Conservation (phyloP, 2,888 invertebrate species). For the Meloe dianella region DNA sequence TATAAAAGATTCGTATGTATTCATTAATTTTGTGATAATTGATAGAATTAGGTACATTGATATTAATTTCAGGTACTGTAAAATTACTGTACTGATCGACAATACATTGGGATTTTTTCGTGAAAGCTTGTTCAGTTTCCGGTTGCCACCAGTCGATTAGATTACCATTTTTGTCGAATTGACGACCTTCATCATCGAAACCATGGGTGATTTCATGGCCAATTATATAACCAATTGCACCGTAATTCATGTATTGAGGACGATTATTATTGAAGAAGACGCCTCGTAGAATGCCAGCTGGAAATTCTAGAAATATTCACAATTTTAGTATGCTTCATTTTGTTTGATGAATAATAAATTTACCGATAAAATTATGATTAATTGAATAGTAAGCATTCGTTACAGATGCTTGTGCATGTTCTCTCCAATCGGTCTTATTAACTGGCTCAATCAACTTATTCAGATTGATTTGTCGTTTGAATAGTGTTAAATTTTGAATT, state of each 20-base stretch:
- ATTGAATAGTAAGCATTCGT: conserved; percentile 64
- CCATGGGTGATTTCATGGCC: conserved; percentile 88
- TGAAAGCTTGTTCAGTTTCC: conserved; percentile 59
- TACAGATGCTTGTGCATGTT: conserved; percentile 60
- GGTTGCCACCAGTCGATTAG: conserved; percentile 87
- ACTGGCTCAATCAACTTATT: conserved; percentile 63
- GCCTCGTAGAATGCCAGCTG: conserved; percentile 91
- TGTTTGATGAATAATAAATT: background rate
- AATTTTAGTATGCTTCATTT: background rate
- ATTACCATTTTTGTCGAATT: conserved; percentile 86
- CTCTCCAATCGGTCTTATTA: conserved; percentile 64
- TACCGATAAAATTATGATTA: background rate
- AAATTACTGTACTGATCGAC: too few species aligned
- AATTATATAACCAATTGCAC: conserved; percentile 82
- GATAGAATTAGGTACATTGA: conserved; percentile 67
- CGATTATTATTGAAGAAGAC: conserved; percentile 88
- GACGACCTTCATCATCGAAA: conserved; percentile 81
- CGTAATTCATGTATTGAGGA: conserved; percentile 86
- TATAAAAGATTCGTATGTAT: conserved; percentile 51
- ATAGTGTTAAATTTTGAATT: conserved; percentile 66
- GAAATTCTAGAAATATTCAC: conserved; percentile 73
- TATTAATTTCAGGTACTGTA: conserved; percentile 56
- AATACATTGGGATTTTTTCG: too few species aligned
- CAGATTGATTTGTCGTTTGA: conserved; percentile 66
- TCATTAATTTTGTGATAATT: conserved; percentile 28